Evolutionary conservation across 2,888 invertebrate species (phyloP).

Genomic region (Drosophila mimica): DNA sequence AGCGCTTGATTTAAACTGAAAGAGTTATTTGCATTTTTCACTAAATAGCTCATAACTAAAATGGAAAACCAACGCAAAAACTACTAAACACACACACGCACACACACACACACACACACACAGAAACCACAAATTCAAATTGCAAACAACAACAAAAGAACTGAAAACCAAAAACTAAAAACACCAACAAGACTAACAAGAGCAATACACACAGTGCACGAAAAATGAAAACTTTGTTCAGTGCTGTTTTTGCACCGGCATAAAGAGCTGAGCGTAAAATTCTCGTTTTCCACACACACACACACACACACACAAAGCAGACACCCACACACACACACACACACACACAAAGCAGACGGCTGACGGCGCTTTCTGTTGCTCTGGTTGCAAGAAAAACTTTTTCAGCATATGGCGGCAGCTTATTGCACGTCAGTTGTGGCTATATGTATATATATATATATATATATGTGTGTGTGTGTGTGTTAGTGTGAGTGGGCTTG

Average conservation of each 20-base stretch:
- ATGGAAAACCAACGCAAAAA: constrained; percentile 29
- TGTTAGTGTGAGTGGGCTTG: constrained; percentile 2
- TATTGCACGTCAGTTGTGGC: constrained; percentile 49
- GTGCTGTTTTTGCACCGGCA: constrained; percentile 60
- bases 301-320: constrained; percentile 6
- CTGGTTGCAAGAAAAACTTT: constrained; percentile 54
- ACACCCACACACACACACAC: constrained; percentile 5
- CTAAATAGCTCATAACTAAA: constrained; percentile 39
- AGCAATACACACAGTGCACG: constrained; percentile 24
- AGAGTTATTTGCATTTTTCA: constrained; percentile 14
- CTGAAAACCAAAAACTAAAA: not conserved
- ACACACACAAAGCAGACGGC: constrained; percentile 18
- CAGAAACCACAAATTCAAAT: constrained; percentile 32
- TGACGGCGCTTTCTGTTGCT: constrained; percentile 39
- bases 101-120: constrained; percentile 11
- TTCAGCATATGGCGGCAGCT: constrained; percentile 59
- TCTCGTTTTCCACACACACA: constrained; percentile 50
- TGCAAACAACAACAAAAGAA: constrained; percentile 24
- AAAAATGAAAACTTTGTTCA: constrained; percentile 51
- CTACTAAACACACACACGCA: constrained; percentile 27
- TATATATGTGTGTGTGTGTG: constrained; percentile 26
- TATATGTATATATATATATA: constrained; percentile 16
- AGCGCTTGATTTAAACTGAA: not conserved
- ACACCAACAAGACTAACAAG: constrained; percentile 19
- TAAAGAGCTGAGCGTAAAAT: constrained; percentile 65